phyloP scores from a whole-genome alignment of 2,888 invertebrate genomes.

The Biston betularia region DNA sequence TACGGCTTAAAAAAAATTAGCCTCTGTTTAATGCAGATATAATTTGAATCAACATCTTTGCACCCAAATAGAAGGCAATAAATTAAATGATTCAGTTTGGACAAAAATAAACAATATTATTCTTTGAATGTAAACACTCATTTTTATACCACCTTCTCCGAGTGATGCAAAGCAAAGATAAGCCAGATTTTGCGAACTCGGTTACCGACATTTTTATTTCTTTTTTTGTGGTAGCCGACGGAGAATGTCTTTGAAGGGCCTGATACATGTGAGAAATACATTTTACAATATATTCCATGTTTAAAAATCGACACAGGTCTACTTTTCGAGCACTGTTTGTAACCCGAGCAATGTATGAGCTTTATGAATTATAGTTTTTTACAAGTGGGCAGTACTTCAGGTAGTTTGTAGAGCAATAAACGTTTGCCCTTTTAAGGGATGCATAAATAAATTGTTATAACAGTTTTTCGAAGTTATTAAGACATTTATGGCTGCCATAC shows the following conservation, averaged over 20 bases:
- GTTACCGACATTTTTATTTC: slow-evolving; percentile 51
- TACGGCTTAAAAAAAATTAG: too few species aligned
- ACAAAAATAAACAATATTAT: slow-evolving; percentile 14
- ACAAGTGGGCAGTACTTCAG: not conserved
- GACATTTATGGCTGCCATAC: slow-evolving; percentile 28
- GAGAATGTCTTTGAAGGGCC: slow-evolving; percentile 42
- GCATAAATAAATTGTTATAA: slow-evolving; percentile 16
- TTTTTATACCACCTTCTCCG: slow-evolving; percentile 57
- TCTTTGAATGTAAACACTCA: slow-evolving; percentile 56
- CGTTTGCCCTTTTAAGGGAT: slow-evolving; percentile 19
- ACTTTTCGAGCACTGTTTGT: slow-evolving; percentile 52
- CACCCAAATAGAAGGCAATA: not conserved
- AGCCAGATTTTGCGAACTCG: slow-evolving; percentile 62
- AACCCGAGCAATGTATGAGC: slow-evolving; percentile 12
- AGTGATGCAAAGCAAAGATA: slow-evolving; percentile 65
- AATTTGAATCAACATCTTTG: too few species aligned
- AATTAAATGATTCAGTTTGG: not conserved
- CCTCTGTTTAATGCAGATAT: too few species aligned
- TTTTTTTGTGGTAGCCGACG: slow-evolving; percentile 58
- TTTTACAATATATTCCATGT: slow-evolving; percentile 62
- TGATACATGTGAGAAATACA: slow-evolving; percentile 61
- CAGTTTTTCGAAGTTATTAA: slow-evolving; percentile 29
- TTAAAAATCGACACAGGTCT: slow-evolving; percentile 59
- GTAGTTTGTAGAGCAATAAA: slow-evolving; percentile 22
- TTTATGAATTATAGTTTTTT: slow-evolving; percentile 12